Evolutionary conservation across 2,113 vertebrate genomes (phyloP).

Genomic region (Chitala chitala): DNA sequence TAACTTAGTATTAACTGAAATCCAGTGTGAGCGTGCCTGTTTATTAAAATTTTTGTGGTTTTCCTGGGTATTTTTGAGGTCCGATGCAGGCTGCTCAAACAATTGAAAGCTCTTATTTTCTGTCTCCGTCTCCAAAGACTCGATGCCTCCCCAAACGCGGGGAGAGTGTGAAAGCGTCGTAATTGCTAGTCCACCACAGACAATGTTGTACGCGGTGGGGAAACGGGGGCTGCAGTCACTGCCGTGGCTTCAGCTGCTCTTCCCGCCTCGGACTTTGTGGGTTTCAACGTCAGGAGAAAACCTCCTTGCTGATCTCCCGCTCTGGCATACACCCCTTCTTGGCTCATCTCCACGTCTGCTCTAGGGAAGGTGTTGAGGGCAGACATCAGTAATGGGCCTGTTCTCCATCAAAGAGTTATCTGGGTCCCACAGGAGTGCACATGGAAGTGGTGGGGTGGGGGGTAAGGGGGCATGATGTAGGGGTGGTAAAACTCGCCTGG

Average conservation of each 20-base stretch:
- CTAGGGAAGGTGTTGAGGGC: constrained; percentile 58
- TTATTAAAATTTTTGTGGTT: neutral
- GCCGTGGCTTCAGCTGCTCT: constrained; percentile 45
- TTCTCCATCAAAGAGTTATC: constrained; percentile 69
- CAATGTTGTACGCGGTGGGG: constrained; percentile 39
- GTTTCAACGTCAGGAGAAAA: constrained; percentile 53
- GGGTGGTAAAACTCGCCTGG: constrained; percentile 45
- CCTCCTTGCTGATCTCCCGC: constrained; percentile 48
- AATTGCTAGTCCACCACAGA: constrained; percentile 46
- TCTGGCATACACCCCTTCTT: constrained; percentile 47
- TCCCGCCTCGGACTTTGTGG: constrained; percentile 52
- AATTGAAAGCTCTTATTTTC: neutral
- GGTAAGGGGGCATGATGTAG: constrained; percentile 37
- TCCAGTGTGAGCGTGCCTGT: neutral
- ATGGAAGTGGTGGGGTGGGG: constrained; percentile 50
- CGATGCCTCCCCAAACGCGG: neutral
- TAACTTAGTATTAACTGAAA: no score
- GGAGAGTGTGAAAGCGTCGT: neutral
- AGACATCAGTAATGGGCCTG: constrained; percentile 60
- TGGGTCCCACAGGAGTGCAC: constrained; percentile 58
- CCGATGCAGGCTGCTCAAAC: neutral
- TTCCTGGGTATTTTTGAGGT: neutral
- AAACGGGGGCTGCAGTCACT: neutral
- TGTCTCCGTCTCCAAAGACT: neutral
- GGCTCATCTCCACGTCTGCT: constrained; percentile 64